Evolutionary conservation across 2,888 invertebrate species (phyloP), one percentile per base, ranked within the genome.

Genomic region (Nomada fabriciana): DNA sequence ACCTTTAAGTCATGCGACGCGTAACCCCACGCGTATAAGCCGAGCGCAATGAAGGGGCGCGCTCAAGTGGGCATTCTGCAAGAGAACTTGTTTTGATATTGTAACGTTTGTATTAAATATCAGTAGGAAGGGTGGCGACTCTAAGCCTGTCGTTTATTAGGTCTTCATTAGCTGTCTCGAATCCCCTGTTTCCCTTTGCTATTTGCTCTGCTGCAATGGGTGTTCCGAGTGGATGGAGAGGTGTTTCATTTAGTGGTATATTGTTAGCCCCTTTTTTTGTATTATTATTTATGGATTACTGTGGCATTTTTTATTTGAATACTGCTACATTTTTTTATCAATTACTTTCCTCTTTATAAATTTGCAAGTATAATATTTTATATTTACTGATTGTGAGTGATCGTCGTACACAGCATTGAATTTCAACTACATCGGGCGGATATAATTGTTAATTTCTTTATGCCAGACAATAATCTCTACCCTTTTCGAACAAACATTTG

Each of bases 31-130:
- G 69, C 29, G 73, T 76, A 84, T 85, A 84, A 85, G 64, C 77
- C 53, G 59, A 18, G 68, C 65, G 53, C 36, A 72, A 68, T 43
- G 69, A 83, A 87, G 86, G 89, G 89, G 89, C 71, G 87, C 82
- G 80, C 82, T 90, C 86, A 82, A 89, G 84, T 89, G 90, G 89
- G 75, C 85, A 87, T 89, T 88, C 86, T 84, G 75, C 73, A 55
- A 76, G 74, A 77, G 86, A 76, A 86, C 88, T 86, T 90, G 91
- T 91, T 91, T 92, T 91, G 89, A 91, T 92, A 92, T 88, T 90
- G 91, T 89, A 88, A 89, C 91, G 89, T 90, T 92, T 92, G 89
- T 89, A 91, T 92, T 92, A 89, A 92, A 91, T 91, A 90, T 91
- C 88, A 90, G 86, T 61, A 25, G 69, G 80, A 76, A 80, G 86